Evolutionary conservation across 2,113 vertebrate species (phyloP).

Genomic region (Nestor notabilis): DNA sequence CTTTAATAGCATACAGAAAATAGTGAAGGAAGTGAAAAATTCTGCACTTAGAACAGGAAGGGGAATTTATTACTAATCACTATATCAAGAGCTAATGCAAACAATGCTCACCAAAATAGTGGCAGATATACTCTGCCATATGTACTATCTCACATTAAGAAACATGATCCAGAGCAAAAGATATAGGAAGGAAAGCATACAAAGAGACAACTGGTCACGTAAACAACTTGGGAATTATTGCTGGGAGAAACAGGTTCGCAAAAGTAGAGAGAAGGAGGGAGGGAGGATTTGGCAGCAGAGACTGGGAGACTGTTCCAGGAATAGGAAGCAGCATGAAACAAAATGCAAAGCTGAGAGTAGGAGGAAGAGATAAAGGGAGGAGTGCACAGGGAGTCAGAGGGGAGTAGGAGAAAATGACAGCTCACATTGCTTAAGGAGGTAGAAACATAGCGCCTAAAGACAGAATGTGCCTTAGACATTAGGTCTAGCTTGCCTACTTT

Average conservation of each 20-base stretch:
- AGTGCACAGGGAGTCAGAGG: neutral
- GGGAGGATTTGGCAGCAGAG: constrained; percentile 30
- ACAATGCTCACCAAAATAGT: neutral
- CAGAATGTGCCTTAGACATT: neutral
- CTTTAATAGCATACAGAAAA: neutral
- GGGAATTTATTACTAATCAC: neutral
- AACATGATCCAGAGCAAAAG: neutral
- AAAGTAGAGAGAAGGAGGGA: constrained; percentile 7
- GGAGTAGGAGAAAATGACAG: constrained; percentile 38
- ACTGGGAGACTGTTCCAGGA: constrained; percentile 41
- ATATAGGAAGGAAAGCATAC: neutral
- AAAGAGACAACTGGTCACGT: neutral
- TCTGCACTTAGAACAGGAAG: neutral
- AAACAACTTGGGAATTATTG: constrained; percentile 11
- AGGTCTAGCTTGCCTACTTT: neutral
- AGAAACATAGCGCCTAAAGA: neutral
- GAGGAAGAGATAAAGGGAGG: constrained; percentile 45
- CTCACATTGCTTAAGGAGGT: neutral
- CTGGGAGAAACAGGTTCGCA: neutral
- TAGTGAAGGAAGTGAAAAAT: neutral
- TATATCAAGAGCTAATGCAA: neutral
- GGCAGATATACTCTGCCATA: neutral
- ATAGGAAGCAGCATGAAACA: constrained; percentile 23
- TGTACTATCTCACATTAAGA: neutral
- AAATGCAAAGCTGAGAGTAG: constrained; percentile 20